Evolutionary conservation across 1,140 invertebrate species (phyloP).

Genomic region (Gryllus bimaculatus): DNA sequence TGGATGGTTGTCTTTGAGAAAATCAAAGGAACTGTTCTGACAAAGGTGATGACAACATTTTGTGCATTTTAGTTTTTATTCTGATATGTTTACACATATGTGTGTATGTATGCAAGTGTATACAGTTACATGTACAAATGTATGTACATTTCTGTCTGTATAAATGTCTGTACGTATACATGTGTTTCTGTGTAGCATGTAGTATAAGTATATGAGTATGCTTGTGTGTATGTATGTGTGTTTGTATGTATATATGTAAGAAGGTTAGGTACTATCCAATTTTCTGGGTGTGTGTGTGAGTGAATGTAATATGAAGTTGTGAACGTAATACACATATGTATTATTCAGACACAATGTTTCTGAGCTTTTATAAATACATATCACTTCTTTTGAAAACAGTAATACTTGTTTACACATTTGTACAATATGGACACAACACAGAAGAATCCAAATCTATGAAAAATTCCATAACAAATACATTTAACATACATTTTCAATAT

Average conservation of each 20-base stretch:
- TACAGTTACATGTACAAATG: background rate
- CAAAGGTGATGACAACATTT: background rate
- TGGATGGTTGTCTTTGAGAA: too few relatives aligned
- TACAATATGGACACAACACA: background rate
- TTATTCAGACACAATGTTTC: background rate
- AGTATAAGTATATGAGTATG: background rate
- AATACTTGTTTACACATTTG: background rate
- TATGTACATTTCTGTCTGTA: background rate
- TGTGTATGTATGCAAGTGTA: background rate
- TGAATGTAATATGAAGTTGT: too few relatives aligned
- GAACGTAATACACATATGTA: background rate
- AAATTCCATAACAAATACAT: background rate
- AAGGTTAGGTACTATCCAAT: background rate
- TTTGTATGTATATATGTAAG: background rate
- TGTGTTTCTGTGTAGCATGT: background rate
- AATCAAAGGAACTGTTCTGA: too few relatives aligned
- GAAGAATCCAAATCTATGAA: background rate
- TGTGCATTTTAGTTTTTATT: background rate
- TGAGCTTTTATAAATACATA: background rate
- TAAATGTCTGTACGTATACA: background rate
- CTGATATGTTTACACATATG: conserved; percentile 7
- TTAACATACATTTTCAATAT: conserved; percentile 2
- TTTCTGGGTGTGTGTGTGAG: background rate
- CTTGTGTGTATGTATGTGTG: background rate
- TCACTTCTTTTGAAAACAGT: conserved; percentile 2